Base-by-base conservation (phyloP, 2,113 vertebrate species). In the Austrofundulus limnaeus region DNA sequence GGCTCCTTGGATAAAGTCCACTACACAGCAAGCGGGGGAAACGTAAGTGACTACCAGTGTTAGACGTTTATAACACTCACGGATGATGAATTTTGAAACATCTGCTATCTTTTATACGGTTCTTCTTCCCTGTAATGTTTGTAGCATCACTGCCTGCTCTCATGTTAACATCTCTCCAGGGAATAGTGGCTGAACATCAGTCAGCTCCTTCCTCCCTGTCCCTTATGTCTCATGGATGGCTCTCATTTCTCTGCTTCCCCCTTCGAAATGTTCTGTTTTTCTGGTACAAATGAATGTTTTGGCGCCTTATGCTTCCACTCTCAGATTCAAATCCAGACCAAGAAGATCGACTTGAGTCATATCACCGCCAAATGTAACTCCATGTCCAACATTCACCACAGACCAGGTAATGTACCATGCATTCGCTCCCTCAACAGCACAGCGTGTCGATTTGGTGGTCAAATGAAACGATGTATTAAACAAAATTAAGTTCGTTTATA, bases 301-400 rank as follows among this genome's bases (percentile, higher is more conserved):
- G n/a, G n/a, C n/a, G n/a, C 12, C 39, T 19, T 2, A 38, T 15
- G 4, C 16, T 72, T 28, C 8, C 16, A 11, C 15, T n/a, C 21
- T 19, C 88, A 98, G 96, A 67, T 98, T 66, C 95, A 98, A 61
- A 98, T 98, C 64, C 94, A 95, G 86, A 93, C 90, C 77, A 96
- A 98, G 94, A 98, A 98, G 93, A 93, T 97, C 0, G 95, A 98
- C 75, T 53, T 98, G 86, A 97, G 95, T 88, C 96, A 98, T 47
- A 77, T 98, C 81, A 96, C 95, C 64, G 86, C 96, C 39, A 98
- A 98, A 82, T 98, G 96, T 84, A 94, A 94, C 66, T 98, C 96
- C 0, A 92, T 98, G 89, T 95, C 93, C 91, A 98, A 98, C 65
- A 96, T 98, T 68, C 94, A 86, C 78, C 94, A 98, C 77, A 93